Evolutionary conservation across 2,113 vertebrate genomes (phyloP).

Genomic region (Leiothrix lutea): DNA sequence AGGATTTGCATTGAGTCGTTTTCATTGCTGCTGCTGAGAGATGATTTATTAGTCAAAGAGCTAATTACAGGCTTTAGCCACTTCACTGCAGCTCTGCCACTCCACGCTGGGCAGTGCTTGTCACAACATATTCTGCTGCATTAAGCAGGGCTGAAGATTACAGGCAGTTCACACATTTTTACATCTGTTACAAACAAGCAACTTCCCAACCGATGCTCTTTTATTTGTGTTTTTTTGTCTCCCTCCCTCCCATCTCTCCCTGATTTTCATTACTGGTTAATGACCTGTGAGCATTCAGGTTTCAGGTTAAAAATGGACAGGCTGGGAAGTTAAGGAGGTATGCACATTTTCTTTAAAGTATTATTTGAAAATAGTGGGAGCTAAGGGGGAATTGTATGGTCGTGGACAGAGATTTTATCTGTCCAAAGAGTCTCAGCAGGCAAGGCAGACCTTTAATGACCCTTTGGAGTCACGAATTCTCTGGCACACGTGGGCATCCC

Average conservation of each 20-base stretch:
- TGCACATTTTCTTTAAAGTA: not conserved
- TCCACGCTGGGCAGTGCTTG: not conserved
- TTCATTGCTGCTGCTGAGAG: not conserved
- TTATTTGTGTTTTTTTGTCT: not conserved
- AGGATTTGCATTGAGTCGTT: not conserved
- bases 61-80: conserved; percentile 41
- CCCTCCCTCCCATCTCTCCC: not conserved
- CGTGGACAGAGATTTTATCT: not conserved
- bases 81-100: conserved; percentile 2
- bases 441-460: not conserved
- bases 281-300: not conserved
- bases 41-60: conserved; percentile 37
- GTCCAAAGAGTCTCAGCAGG: not conserved
- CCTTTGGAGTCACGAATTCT: not conserved
- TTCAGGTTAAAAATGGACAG: not conserved
- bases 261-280: not conserved
- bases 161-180: conserved; percentile 21
- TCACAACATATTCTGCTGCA: conserved; percentile 48
- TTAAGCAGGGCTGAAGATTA: conserved; percentile 26
- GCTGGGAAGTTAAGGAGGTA: not conserved
- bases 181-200: conserved; percentile 14
- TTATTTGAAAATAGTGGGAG: not conserved
- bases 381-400: not conserved
- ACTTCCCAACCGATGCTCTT: not conserved
- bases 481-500: not conserved